Evolutionary conservation across 2,113 vertebrate genomes (phyloP).

Genomic region (Okapia johnstoni): DNA sequence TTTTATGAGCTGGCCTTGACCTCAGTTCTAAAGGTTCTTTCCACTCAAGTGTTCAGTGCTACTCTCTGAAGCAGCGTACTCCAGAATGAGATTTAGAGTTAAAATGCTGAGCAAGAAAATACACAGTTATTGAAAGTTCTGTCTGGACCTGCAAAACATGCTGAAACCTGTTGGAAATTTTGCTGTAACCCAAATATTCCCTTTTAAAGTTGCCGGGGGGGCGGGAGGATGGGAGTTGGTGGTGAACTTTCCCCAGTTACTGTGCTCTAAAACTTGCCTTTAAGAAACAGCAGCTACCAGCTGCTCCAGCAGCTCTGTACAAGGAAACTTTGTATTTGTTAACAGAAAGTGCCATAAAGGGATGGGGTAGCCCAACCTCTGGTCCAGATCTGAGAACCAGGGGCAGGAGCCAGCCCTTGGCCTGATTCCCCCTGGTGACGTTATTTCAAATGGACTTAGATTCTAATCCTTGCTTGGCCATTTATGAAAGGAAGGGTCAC

Average conservation of each 20-base stretch:
- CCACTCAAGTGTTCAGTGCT: not conserved
- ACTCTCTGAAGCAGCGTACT: not conserved
- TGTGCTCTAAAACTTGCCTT: not conserved
- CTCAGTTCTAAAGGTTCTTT: constrained; percentile 28
- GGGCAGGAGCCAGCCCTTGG: not conserved
- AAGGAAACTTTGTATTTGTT: not conserved
- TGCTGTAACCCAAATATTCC: not conserved
- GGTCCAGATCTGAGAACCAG: not conserved
- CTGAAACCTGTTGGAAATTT: not conserved
- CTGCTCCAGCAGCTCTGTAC: not conserved
- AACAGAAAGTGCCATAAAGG: not conserved
- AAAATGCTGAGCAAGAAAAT: not conserved
- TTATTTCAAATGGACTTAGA: not conserved
- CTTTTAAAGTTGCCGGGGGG: not conserved
- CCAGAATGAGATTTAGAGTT: not conserved
- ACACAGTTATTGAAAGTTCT: not conserved
- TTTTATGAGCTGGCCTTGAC: constrained; percentile 3
- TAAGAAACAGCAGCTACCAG: not conserved
- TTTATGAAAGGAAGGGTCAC: not conserved
- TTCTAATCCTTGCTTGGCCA: not conserved
- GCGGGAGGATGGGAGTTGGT: not conserved
- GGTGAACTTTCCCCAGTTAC: not conserved
- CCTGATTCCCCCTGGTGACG: not conserved
- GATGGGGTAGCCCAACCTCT: not conserved
- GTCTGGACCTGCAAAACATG: not conserved